Evolutionary conservation across 2,888 invertebrate species (phyloP).

Genomic region (Carabus problematicus): DNA sequence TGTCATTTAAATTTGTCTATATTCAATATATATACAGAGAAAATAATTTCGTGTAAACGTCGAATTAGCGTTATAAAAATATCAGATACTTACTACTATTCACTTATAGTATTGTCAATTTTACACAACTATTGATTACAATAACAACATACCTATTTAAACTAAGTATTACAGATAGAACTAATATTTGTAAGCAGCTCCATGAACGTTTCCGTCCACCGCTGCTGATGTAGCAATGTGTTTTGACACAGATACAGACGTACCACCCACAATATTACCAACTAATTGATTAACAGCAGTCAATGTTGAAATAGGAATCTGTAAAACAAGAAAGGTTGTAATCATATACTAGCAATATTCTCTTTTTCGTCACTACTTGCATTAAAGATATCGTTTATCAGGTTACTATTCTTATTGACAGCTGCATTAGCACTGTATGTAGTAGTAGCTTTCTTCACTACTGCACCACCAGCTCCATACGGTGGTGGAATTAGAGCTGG

Average conservation of each 20-base stretch:
- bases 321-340: constrained; percentile 50
- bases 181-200: not conserved
- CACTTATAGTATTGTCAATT: too few species aligned
- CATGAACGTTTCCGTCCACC: not conserved
- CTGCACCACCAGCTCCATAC: constrained; percentile 44
- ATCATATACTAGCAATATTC: constrained; percentile 24
- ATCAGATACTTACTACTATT: too few species aligned
- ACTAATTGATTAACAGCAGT: constrained; percentile 71
- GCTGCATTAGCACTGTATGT: constrained; percentile 52
- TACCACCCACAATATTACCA: constrained; percentile 61
- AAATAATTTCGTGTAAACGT: too few species aligned
- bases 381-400: constrained; percentile 68
- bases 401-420: constrained; percentile 51
- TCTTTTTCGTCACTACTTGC: constrained; percentile 63
- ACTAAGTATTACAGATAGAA: not conserved
- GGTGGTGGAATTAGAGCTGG: too few species aligned
- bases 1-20: too few species aligned
- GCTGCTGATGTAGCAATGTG: constrained; percentile 13
- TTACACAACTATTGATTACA: too few species aligned
- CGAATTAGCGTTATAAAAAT: too few species aligned
- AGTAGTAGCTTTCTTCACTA: constrained; percentile 47
- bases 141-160: constrained; percentile 1
- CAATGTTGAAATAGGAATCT: constrained; percentile 74
- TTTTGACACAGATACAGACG: constrained; percentile 49
- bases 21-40: too few species aligned